phyloP scores from a whole-genome alignment of 2,888 invertebrate genomes.

The Oeneis ivallda region DNA sequence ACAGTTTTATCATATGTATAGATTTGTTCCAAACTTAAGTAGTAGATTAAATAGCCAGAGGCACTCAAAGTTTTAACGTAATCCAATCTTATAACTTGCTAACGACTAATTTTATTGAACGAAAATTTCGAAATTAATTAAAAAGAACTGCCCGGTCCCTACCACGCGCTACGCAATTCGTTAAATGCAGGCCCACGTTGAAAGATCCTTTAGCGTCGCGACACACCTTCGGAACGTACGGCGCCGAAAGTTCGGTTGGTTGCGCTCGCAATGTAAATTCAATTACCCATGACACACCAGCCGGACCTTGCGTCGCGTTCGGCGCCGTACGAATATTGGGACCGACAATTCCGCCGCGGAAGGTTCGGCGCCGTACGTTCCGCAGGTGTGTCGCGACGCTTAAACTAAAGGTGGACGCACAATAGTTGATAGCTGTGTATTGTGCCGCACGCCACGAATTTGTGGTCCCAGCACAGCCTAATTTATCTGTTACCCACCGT shows the following conservation, averaged over 20 bases:
- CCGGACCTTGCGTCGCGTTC: too few species aligned
- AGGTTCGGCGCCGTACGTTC: too few species aligned
- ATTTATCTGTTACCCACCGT: too few species aligned
- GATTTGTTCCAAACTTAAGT: not conserved
- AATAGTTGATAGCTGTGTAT: not conserved
- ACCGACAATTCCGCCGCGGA: too few species aligned
- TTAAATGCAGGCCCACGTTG: conserved; percentile 22
- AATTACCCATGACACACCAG: too few species aligned
- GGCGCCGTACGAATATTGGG: too few species aligned
- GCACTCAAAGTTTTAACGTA: conserved; percentile 15
- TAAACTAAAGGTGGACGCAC: not conserved
- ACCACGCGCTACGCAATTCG: conserved; percentile 17
- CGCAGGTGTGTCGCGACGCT: too few species aligned
- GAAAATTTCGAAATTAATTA: conserved; percentile 21
- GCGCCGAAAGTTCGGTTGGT: too few species aligned
- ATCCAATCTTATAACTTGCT: conserved; percentile 8
- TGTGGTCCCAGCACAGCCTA: too few species aligned
- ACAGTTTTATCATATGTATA: too few species aligned
- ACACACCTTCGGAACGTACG: too few species aligned
- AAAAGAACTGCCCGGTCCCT: conserved; percentile 16
- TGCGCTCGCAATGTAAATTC: too few species aligned
- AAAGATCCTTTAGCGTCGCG: conserved; percentile 20
- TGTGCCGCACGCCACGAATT: not conserved
- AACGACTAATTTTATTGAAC: conserved; percentile 15
- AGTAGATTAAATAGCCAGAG: not conserved